Evolutionary conservation across 2,888 invertebrate genomes (phyloP).

Genomic region (Sphaerophoria rueppellii): DNA sequence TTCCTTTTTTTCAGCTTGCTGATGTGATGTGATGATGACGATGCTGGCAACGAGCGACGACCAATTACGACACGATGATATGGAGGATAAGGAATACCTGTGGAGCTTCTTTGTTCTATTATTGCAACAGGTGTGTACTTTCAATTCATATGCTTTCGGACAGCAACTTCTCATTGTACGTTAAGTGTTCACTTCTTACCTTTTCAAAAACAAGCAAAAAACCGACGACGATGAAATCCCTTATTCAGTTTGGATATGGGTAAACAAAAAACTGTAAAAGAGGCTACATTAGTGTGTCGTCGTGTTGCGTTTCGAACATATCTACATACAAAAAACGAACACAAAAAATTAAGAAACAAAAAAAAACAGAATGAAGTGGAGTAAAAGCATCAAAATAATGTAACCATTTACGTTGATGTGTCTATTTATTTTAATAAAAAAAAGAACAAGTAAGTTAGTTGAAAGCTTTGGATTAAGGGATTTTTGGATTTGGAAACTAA

Average conservation of each 20-base stretch:
- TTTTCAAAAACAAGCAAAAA: slow-evolving; percentile 36
- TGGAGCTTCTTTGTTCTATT: slow-evolving; percentile 18
- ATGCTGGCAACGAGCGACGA: too few relatives aligned
- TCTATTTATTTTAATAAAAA: slow-evolving; percentile 21
- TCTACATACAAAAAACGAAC: too few relatives aligned
- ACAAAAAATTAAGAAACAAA: too few relatives aligned
- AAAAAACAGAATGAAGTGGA: background rate
- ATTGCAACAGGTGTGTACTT: slow-evolving; percentile 38
- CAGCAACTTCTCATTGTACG: slow-evolving; percentile 42
- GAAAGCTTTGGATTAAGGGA: background rate
- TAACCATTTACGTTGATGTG: background rate
- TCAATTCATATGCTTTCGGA: slow-evolving; percentile 33
- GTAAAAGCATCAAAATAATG: background rate
- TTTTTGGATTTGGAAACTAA: background rate
- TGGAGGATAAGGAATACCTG: slow-evolving; percentile 9
- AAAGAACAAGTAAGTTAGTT: background rate
- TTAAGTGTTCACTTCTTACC: slow-evolving; percentile 36
- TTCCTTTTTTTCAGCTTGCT: background rate
- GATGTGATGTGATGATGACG: background rate
- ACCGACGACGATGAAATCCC: slow-evolving; percentile 1
- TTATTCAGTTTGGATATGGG: slow-evolving; percentile 3
- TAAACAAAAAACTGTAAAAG: slow-evolving; percentile 30
- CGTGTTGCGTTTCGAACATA: too few relatives aligned
- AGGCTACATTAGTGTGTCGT: slow-evolving; percentile 38
- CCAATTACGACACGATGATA: background rate